phyloP scores from a whole-genome alignment of 1,140 invertebrate species.

The Hesperophylax magnus region DNA sequence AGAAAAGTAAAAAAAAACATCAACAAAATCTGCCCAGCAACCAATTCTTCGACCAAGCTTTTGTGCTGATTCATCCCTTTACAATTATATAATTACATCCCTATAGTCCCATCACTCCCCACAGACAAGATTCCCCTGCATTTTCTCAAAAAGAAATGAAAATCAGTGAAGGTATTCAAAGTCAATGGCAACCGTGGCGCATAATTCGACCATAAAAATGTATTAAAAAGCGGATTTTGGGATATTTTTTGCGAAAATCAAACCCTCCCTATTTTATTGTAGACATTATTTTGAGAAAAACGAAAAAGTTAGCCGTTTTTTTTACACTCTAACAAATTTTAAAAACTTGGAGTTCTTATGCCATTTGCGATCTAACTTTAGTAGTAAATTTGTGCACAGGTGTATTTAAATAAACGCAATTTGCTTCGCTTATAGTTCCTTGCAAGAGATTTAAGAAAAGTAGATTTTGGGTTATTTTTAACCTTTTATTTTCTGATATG shows the following conservation, averaged over 20 bases:
- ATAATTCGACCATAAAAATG: conserved; percentile 55
- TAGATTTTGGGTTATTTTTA: too few species aligned
- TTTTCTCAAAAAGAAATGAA: background rate
- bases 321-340: background rate
- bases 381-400: conserved; percentile 24
- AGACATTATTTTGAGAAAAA: conserved; percentile 5
- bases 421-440: conserved; percentile 16
- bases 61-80: too few species aligned
- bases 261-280: background rate
- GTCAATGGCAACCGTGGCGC: conserved; percentile 39
- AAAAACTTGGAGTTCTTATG: background rate
- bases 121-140: background rate
- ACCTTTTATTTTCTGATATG: too few species aligned
- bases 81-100: background rate
- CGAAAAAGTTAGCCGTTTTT: background rate
- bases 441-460: background rate
- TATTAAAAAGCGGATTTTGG: conserved; percentile 54
- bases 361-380: background rate
- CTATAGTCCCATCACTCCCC: background rate
- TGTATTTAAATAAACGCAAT: conserved; percentile 21
- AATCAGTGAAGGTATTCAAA: conserved; percentile 31
- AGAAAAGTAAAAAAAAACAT: background rate
- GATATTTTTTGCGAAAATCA: conserved; percentile 24
- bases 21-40: background rate
- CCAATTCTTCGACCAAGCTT: too few species aligned